Evolutionary conservation across 2,113 vertebrate genomes (phyloP).

Genomic region (Oryzias melastigma): DNA sequence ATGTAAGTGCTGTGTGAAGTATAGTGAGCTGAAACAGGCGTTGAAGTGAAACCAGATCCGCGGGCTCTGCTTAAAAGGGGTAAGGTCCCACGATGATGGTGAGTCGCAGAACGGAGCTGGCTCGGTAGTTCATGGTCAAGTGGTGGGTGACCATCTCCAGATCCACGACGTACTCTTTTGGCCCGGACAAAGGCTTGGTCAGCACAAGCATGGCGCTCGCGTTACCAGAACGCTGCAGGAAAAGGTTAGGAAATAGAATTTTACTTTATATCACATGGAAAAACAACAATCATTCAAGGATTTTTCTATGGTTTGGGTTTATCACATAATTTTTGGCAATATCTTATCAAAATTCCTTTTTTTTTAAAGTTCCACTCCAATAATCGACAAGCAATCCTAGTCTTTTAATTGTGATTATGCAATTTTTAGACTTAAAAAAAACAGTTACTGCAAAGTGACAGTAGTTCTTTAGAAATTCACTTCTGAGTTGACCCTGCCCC

Average conservation of each 20-base stretch:
- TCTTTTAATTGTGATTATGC: no score
- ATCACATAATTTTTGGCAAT: no score
- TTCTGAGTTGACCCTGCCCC: no score
- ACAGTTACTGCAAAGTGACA: no score
- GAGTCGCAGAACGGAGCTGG: slow-evolving; percentile 91
- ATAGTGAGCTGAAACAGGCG: slow-evolving; percentile 47
- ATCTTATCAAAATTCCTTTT: no score
- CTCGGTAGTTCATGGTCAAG: slow-evolving; percentile 87
- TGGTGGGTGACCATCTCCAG: slow-evolving; percentile 98
- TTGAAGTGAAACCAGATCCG: slow-evolving; percentile 41
- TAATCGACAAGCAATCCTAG: no score
- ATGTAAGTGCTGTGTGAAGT: slow-evolving; percentile 39
- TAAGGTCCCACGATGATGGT: slow-evolving; percentile 96
- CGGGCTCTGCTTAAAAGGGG: slow-evolving; percentile 74
- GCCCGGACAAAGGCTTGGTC: slow-evolving; percentile 89
- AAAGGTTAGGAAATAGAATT: slow-evolving; percentile 3
- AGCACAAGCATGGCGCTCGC: slow-evolving; percentile 94
- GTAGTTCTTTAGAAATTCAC: no score
- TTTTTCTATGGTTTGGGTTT: no score
- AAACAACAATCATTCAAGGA: no score
- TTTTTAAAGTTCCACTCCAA: no score
- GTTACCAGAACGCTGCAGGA: slow-evolving; percentile 87
- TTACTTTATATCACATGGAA: no score
- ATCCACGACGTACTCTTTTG: slow-evolving; percentile 90
- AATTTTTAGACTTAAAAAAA: no score